Evolutionary conservation across 2,113 vertebrate species (phyloP).

Genomic region (Carassius gibelio): DNA sequence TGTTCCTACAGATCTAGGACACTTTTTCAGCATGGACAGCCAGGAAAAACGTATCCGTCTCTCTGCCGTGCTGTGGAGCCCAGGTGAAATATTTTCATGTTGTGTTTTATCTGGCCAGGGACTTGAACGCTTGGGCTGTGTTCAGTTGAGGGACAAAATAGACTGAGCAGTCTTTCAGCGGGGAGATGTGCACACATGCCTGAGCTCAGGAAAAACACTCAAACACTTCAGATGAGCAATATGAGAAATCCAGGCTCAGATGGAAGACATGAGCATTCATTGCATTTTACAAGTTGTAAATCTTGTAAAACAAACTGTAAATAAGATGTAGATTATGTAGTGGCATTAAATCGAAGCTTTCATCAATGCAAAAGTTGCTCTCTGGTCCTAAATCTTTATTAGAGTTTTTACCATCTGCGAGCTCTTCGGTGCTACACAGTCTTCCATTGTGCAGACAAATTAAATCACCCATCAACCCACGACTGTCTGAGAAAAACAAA

Average conservation of each 20-base stretch:
- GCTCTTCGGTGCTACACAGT: not conserved
- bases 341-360: not conserved
- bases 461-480: conserved; percentile 27
- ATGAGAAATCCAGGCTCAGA: conserved; percentile 9
- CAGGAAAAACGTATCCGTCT: conserved; percentile 33
- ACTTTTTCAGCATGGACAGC: conserved; percentile 19
- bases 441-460: conserved; percentile 6
- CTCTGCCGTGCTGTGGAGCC: conserved; percentile 16
- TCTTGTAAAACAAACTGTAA: conserved; percentile 26
- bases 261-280: conserved; percentile 3
- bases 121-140: conserved; percentile 10
- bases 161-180: conserved; percentile 44
- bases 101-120: conserved; percentile 59
- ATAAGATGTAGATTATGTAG: conserved; percentile 8
- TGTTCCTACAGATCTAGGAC: conserved; percentile 28
- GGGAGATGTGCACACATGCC: conserved; percentile 31
- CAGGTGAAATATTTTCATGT: conserved; percentile 56
- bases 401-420: not conserved
- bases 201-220: conserved; percentile 19
- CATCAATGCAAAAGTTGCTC: not conserved
- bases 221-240: conserved; percentile 10
- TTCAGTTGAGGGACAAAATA: conserved; percentile 37
- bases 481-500: conserved; percentile 24
- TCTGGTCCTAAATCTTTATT: not conserved
- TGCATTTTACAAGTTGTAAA: conserved; percentile 13